Evolutionary conservation across 2,888 invertebrate species (phyloP), one percentile per base, ranked within the genome.

Genomic region (Brachypalpus laphriformis): DNA sequence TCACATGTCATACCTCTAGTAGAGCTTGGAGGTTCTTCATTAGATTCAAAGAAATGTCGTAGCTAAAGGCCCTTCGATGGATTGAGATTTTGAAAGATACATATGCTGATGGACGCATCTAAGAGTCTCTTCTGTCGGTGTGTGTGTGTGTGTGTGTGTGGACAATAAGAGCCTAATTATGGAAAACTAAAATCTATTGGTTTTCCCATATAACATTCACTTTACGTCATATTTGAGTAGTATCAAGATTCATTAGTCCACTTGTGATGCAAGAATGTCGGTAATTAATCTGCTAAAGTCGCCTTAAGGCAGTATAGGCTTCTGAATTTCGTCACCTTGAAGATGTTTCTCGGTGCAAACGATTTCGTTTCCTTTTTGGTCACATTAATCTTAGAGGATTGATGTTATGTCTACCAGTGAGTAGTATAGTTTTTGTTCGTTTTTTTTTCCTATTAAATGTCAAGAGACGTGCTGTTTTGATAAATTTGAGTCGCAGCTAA

Each of bases 121-220:
- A 51, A 25, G 22, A 22, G 11, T 22, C 49, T 22, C 11, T 14
- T 40, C 25, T 61, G 16, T 16, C 7, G 3, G 61, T 40, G 18
- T 63, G 11, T 63, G 31, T 22, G 16, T 40, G 42, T 61, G 16
- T 16, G 11, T n/a, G 61, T 40, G 18, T 63, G 11, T 63, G 31
- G 47, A 63, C 61, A 61, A 61, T 61, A 28, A 61, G 42, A 25
- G 61, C 2, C 28, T 63, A 18, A 63, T 63, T 63, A 63, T 63
- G 63, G 31, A 31, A 63, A 28, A 31, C 16, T 54, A 54, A 31
- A 63, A 28, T 16, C 16, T 54, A 54, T 54, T 4, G 31, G 16
- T 16, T 49, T 49, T 49, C 6, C 49, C 49, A 8, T 18, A 25
- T 22, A 18, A 18, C 28, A 56, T 56, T 56, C 34, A 56, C 31